Evolutionary conservation across 2,113 vertebrate genomes (phyloP).

Genomic region (Vidua macroura): DNA sequence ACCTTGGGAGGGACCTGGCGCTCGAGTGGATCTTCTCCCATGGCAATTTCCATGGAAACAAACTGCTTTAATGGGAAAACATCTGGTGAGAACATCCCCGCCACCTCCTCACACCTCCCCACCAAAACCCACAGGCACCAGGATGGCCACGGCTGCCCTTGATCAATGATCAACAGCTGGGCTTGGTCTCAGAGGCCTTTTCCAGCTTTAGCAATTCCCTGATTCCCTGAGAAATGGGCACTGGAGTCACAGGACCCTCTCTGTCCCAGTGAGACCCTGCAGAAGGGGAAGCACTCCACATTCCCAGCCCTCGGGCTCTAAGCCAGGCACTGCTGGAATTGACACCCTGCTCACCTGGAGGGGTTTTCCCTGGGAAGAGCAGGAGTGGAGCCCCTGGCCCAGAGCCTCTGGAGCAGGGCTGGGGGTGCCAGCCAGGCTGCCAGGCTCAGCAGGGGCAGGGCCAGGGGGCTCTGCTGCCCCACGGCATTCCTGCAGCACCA

Average conservation of each 20-base stretch:
- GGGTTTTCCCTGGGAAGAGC: not conserved
- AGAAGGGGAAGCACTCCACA: not conserved
- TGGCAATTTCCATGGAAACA: not conserved
- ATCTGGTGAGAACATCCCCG: accelerated
- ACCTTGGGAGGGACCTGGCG: accelerated
- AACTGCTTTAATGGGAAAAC: not conserved
- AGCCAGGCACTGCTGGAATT: not conserved
- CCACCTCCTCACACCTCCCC: accelerated
- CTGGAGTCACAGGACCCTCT: accelerated
- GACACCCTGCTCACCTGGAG: not conserved
- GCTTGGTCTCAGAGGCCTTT: not conserved
- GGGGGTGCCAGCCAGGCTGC: not conserved
- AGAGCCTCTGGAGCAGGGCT: not conserved
- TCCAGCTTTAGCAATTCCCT: accelerated
- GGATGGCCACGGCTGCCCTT: not conserved
- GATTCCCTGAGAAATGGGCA: accelerated
- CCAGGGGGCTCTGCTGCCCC: not conserved
- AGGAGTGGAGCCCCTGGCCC: not conserved
- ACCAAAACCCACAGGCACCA: accelerated
- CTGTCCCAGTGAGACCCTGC: not conserved
- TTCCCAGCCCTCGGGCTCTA: not conserved
- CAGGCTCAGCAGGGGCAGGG: accelerated
- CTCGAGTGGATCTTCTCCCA: accelerated
- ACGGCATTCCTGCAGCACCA: not conserved
- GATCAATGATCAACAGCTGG: accelerated